Base-by-base conservation (phyloP, 2,113 vertebrate genomes). In the Desmodus rotundus region DNA sequence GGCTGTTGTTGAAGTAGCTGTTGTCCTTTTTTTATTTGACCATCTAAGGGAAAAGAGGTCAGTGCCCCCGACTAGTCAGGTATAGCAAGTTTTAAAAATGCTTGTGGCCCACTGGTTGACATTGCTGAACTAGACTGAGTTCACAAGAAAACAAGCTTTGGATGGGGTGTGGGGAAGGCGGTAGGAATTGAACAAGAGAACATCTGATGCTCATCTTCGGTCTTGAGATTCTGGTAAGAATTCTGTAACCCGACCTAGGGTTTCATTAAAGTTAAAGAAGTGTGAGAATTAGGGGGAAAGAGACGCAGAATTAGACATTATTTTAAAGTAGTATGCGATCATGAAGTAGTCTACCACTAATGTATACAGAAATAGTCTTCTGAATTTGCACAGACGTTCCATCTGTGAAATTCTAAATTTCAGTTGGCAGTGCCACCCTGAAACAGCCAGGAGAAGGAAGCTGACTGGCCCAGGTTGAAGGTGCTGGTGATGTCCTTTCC, bases 141-240 rank as follows among this genome's bases (percentile, higher is more conserved):
- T 52, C 28, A 36, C 52, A 70, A 74, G 61, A 47, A 83, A 89
- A 47, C 2, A 91, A 63, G 28, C 3, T 47, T 52, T 72, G 20
- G 47, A 11, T 5, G 7, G 26, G 36, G 58, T 47, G 17, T 41
- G 2, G 24, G 16, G 4, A 5, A 16, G 5, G 1, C n/a, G 1
- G 3, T 33, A 31, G 13, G 52, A 12, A 5, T 3, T 3, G 28
- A 72, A 16, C 4, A 61, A 83, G n/a, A 58, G 9, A 52, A 85
- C 17, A 83, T 54, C 2, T 20, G 28, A n/a, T 4, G 10, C 7
- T 90, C 45, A 52, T 56, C 26, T 78, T 17, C 31, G 56, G 5
- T 70, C 7, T 31, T 38, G 67, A 95, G 15, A 52, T n/a, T 67
- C 41, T 54, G 86, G 43, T 31, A 47, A 63, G 24, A 19, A 77